Evolutionary conservation across 2,113 vertebrate species (phyloP).

Genomic region (Stegostoma tigrinum): DNA sequence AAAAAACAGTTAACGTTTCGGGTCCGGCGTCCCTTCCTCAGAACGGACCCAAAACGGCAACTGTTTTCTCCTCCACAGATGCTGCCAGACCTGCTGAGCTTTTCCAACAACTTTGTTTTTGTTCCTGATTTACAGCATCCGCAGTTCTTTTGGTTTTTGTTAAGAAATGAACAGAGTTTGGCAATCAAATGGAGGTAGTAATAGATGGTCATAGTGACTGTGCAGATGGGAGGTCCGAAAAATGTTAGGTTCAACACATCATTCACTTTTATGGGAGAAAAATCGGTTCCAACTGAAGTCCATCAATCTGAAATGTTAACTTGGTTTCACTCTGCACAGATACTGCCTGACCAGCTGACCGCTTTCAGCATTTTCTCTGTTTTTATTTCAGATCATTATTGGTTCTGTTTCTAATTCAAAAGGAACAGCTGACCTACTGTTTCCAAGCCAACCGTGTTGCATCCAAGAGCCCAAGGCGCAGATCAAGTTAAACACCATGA

Average conservation of each 20-base stretch:
- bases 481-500: not conserved
- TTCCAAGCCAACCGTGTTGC: not conserved
- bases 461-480: not conserved
- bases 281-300: not conserved
- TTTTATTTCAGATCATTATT: not conserved
- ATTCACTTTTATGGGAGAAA: not conserved
- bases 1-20: too few species aligned
- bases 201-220: too few species aligned
- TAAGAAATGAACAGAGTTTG: too few species aligned
- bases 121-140: too few species aligned
- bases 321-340: not conserved
- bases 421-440: not conserved
- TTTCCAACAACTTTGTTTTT: too few species aligned
- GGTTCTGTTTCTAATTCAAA: not conserved
- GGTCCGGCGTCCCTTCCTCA: too few species aligned
- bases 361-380: not conserved
- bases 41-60: too few species aligned
- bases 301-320: not conserved
- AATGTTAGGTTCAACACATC: not conserved
- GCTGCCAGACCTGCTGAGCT: too few species aligned
- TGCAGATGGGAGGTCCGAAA: too few species aligned
- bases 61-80: too few species aligned
- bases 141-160: too few species aligned
- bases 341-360: not conserved
- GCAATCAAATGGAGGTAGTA: too few species aligned